Evolutionary conservation across 1,140 invertebrate species (phyloP).

Genomic region (Tribolium castaneum): DNA sequence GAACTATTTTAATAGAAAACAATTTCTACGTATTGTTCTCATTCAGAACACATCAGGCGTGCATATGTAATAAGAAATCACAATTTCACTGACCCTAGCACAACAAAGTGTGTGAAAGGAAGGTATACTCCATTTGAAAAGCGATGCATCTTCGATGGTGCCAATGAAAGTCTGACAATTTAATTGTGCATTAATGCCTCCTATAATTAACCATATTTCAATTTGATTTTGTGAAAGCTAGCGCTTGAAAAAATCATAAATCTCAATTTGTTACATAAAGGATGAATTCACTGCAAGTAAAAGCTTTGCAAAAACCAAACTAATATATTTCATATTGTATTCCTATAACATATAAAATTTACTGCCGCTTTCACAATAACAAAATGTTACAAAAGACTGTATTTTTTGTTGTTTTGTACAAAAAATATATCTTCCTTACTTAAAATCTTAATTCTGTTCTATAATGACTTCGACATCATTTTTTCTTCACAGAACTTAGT

Average conservation of each 20-base stretch:
- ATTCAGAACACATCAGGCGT: not conserved
- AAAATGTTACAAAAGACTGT: too few species aligned
- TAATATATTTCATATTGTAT: not conserved
- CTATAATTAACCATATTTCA: constrained; percentile 16
- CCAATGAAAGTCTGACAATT: constrained; percentile 25
- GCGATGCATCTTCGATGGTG: constrained; percentile 17
- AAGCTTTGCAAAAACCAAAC: not conserved
- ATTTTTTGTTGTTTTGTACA: too few species aligned
- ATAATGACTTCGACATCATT: too few species aligned
- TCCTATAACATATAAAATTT: not conserved
- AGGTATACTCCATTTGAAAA: constrained; percentile 10
- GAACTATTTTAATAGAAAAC: constrained; percentile 6
- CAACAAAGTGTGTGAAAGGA: constrained; percentile 17
- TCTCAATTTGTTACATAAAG: constrained; percentile 8
- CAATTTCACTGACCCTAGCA: constrained; percentile 30
- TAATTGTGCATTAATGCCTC: constrained; percentile 13
- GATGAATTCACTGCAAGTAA: not conserved
- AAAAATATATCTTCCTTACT: too few species aligned
- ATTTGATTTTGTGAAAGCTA: constrained; percentile 31
- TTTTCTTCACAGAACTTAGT: too few species aligned
- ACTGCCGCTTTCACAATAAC: too few species aligned
- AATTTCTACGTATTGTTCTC: constrained; percentile 24
- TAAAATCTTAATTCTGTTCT: too few species aligned
- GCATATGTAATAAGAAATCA: constrained; percentile 30
- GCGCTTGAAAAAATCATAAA: constrained; percentile 1